Evolutionary conservation across 2,113 vertebrate genomes (phyloP), one percentile per base, ranked within the genome.

Genomic region (Crotalus tigris): DNA sequence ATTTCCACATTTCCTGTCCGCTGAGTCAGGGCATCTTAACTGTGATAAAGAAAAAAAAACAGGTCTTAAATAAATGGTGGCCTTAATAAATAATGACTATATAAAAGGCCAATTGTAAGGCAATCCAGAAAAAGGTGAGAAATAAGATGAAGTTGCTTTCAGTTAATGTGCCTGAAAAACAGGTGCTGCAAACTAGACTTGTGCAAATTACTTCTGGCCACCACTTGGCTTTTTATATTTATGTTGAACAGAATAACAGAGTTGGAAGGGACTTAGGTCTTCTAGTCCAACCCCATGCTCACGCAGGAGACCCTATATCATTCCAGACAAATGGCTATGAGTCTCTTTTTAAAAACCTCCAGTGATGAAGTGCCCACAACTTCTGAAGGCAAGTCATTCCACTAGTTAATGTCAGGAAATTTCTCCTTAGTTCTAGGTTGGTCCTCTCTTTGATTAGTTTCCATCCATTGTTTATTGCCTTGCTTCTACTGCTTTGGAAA

Each of bases 41-140:
- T 24, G 9, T 54, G 59, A 90, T 93, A 91, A 58, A 11, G 91
- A 53, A 26, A 21, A 93, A 85, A 85, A 94, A 92, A 93, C 4
- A 93, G 49, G 91, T 58, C 8, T 49, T 89, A 92, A 0, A 0
- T 49, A 87, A 88, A 64, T 15, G 85, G 89, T 13, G 61, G 61
- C 49, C 93, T 0, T 0, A 44, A 46, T 19, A 95, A 87, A 54
- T 92, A 90, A 92, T 0, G 3, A 88, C 23, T 8, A 88, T 89
- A 33, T 51, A 33, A 58, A 91, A 85, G 29, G 64, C 15, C 33
- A 90, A 91, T 57, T 33, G 44, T 24, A 90, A 93, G 94, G 46
- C 1, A 92, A 19, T 26, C 90, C 64, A 88, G 12, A 12, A 89
- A 92, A 95, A 33, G 1, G 44, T 57, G 55, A 86, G 53, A 5